Evolutionary conservation across 2,888 invertebrate species (phyloP).

Genomic region (Hypomecis atomaria): DNA sequence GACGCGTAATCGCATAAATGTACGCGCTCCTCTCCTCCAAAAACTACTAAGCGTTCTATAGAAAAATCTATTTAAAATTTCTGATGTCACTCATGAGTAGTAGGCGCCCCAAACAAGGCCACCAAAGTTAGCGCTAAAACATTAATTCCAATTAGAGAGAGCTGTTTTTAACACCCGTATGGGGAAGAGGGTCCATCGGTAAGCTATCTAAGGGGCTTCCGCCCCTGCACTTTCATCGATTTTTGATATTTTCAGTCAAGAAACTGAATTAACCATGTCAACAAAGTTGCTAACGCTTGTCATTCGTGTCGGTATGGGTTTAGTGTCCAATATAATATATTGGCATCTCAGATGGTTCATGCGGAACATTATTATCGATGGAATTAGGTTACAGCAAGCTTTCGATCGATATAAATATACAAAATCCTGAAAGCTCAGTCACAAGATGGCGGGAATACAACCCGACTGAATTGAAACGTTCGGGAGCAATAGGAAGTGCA

Average conservation of each 20-base stretch:
- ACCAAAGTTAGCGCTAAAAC: conserved; percentile 53
- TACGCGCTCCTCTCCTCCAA: conserved; percentile 39
- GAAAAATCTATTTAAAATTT: conserved; percentile 77
- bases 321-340: neutral
- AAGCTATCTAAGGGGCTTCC: conserved; percentile 5
- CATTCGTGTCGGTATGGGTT: conserved; percentile 1
- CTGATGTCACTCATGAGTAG: conserved; percentile 72
- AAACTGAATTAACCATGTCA: conserved; percentile 35
- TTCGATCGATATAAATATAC: conserved; percentile 80
- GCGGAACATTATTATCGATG: conserved; percentile 32
- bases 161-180: conserved; percentile 36
- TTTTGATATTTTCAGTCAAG: conserved; percentile 14
- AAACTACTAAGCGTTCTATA: conserved; percentile 59
- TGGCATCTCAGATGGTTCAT: conserved; percentile 11
- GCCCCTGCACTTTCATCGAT: conserved; percentile 18
- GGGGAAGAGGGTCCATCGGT: conserved; percentile 29
- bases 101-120: conserved; percentile 74
- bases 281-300: conserved; percentile 30
- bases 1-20: conserved; percentile 26
- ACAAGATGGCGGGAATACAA: conserved; percentile 82
- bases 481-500: conserved; percentile 61
- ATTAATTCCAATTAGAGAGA: conserved; percentile 51
- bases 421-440: conserved; percentile 78
- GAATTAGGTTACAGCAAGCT: conserved; percentile 74
- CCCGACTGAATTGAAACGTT: conserved; percentile 58